phyloP scores from a whole-genome alignment of 2,113 vertebrate species.

The Mustela nigripes region DNA sequence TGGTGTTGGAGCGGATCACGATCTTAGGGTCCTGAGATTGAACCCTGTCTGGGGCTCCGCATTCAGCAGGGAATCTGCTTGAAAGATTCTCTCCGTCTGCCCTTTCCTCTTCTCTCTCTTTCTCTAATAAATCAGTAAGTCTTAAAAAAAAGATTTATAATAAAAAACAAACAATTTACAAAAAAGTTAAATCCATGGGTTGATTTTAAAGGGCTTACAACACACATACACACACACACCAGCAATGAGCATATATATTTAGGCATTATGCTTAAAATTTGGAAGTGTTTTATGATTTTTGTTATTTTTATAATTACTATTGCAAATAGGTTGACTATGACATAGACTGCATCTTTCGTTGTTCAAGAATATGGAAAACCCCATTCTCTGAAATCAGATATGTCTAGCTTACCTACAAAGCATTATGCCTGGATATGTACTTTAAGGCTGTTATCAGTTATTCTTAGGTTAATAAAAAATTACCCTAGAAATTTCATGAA shows the following conservation, averaged over 20 bases:
- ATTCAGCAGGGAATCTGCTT: not conserved
- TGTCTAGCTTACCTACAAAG: not conserved
- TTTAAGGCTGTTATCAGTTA: not conserved
- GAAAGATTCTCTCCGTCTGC: not conserved
- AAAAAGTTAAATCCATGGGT: not conserved
- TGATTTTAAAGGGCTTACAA: not conserved
- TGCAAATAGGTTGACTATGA: not conserved
- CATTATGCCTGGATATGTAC: not conserved
- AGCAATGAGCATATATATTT: not conserved
- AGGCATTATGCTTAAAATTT: not conserved
- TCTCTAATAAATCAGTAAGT: not conserved
- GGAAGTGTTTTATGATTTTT: not conserved
- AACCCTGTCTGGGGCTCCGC: not conserved
- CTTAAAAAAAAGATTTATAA: not conserved
- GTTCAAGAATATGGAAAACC: conserved; percentile 24
- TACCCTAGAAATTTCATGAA: conserved; percentile 2
- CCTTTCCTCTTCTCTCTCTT: not conserved
- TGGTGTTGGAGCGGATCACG: not conserved
- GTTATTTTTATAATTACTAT: not conserved
- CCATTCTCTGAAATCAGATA: not conserved
- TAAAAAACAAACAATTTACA: not conserved
- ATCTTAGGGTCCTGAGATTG: not conserved
- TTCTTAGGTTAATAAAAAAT: conserved; percentile 22
- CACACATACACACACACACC: not conserved
- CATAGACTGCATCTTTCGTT: not conserved